Base-by-base conservation (phyloP, 2,888 invertebrate species). In the Volucella bombylans region DNA sequence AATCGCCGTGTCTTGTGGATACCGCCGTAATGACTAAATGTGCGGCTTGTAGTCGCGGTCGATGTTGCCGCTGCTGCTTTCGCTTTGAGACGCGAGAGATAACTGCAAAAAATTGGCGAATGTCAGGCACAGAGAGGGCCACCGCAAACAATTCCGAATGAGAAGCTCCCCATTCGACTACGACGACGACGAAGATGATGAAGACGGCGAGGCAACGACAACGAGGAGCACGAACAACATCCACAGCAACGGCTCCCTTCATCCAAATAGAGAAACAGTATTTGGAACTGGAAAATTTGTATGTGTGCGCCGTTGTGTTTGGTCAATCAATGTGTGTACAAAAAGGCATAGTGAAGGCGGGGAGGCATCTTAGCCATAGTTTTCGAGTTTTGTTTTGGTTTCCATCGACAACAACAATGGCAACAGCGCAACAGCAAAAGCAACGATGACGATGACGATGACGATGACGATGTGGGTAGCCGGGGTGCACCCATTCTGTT, bases 31-130 rank as follows among this genome's bases (percentile, higher is more conserved):
- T 71, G 83, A 81, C 81, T 76, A 77, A 90, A 88, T 88, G 90
- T 89, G 88, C 31, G 4, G 31, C 31, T 31, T 31, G 31, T 31
- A 31, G 31, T 31, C 31, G 31, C 31, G 2, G 31, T 31, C 31
- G 31, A 31, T 31, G 31, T 31, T 31, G 6, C 88, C 89, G 89
- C 89, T 82, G 86, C 78, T 83, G 86, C 87, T 87, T 86, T 89
- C 88, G 87, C 90, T 89, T 87, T 86, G 88, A 90, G 89, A 89
- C 89, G 88, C 90, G 89, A 89, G 89, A 90, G 89, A 89, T 90
- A 90, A 90, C 90, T 90, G 90, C 87, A 86, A 87, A 88, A 85
- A 76, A 73, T 82, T 76, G 87, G 72, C 82, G 87, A 88, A 87
- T 86, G 86, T 86, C 87, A 87, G 83, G 87, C 82, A 85, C 86